Base-by-base conservation (phyloP, 2,797 vertebrate genomes). In the Betta splendens region DNA sequence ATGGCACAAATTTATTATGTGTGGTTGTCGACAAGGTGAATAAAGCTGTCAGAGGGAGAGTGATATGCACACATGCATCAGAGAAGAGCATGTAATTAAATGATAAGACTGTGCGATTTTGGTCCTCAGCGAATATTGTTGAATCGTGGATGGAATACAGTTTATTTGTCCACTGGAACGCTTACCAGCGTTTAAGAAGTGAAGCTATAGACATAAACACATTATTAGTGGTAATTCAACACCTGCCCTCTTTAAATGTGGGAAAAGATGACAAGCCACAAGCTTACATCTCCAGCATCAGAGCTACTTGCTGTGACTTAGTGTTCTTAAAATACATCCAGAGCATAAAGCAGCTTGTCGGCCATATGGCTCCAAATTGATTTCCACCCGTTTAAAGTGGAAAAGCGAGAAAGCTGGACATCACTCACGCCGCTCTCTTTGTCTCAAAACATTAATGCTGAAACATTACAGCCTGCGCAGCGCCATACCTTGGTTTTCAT, bases 1-100 rank as follows among this genome's bases (percentile, higher is more conserved):
- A 87, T 80, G 81, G 70, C 57, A 56, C 48, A 35, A 80, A 86
- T 91, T 84, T 85, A 85, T 85, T 74, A 85, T 67, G 64, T 68
- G 64, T 59, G 42, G 33, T 64, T 12, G 74, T 50, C 12, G 64
- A 66, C 75, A 76, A 70, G 67, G 66, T 35, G 57, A 75, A 87
- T 89, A 84, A 83, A 89, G 70, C 82, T 81, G 87, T 87, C 72
- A 47, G 11, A 40, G 22, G 51, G 28, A 71, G 75, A 82, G 59
- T 72, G 71, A 83, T 74, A 60, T 31, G 44, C 25, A 47, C 43
- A 10, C 49, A n/a, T 18, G 62, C 75, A 54, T 62, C 47, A 48
- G 31, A 61, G 43, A 55, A 15, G 40, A 63, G 54, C 72, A 49
- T 40, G 35, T 69, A 72, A 78, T 75, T 73, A 78, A 81, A 79